Evolutionary conservation across 2,113 vertebrate species (phyloP).

Genomic region (Poicephalus meyeri): DNA sequence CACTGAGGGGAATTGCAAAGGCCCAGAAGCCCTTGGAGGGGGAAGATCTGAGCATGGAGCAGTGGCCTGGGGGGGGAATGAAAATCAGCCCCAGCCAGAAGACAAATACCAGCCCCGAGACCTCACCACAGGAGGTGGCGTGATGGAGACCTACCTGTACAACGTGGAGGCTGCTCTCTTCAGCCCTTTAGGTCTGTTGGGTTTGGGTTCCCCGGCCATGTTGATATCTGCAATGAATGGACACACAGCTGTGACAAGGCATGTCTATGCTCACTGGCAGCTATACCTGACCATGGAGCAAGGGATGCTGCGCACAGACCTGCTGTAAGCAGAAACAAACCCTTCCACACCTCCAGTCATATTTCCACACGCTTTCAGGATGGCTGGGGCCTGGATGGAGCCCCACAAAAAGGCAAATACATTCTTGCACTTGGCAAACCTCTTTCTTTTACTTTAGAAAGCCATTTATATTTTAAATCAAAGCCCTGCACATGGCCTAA

Average conservation of each 20-base stretch:
- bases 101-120: background rate
- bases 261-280: rapidly evolving
- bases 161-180: constrained; percentile 88
- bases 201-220: constrained; percentile 94
- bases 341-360: background rate
- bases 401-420: background rate
- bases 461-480: background rate
- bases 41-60: background rate
- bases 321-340: background rate
- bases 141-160: constrained; percentile 81
- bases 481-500: rapidly evolving
- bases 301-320: background rate
- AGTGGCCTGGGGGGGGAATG: background rate
- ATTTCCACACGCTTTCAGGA: background rate
- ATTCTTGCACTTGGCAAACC: background rate
- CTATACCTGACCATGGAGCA: rapidly evolving
- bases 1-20: background rate
- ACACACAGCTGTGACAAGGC: background rate
- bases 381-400: rapidly evolving
- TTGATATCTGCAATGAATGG: constrained; percentile 85
- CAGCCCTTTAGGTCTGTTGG: constrained; percentile 86
- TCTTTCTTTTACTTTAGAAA: background rate
- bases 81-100: background rate
- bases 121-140: rapidly evolving
- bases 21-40: background rate